Conservation (phyloP, 2,797 vertebrate species). For the Phoeniculus purpureus region DNA sequence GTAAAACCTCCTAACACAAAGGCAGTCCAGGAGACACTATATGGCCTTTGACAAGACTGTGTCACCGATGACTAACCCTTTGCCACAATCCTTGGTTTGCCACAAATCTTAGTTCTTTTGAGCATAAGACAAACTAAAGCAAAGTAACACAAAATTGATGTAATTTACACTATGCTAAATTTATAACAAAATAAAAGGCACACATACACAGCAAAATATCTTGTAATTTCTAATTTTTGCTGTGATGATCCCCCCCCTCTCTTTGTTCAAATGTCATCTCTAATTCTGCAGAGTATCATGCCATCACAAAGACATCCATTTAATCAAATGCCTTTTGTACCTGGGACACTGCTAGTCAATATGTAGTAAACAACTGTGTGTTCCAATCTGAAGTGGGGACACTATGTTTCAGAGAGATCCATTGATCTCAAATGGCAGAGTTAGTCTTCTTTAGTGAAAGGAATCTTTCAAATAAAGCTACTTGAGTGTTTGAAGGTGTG, state of each 20-base stretch:
- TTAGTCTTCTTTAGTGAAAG: conserved; percentile 72
- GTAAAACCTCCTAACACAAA: not conserved
- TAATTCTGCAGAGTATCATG: conserved; percentile 36
- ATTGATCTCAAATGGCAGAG: conserved; percentile 78
- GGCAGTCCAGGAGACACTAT: not conserved
- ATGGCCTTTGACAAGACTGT: not conserved
- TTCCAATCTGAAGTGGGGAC: conserved; percentile 60
- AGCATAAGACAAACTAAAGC: not conserved
- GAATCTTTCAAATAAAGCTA: conserved; percentile 78
- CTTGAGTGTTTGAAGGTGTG: conserved; percentile 79
- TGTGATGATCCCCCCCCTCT: not conserved
- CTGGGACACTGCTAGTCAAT: conserved; percentile 58
- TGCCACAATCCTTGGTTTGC: not conserved
- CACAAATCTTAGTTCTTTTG: not conserved
- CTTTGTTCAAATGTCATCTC: not conserved
- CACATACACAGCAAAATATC: not conserved
- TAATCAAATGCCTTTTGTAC: conserved; percentile 64
- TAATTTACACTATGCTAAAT: no score
- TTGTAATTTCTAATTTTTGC: not conserved
- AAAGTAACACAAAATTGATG: not conserved
- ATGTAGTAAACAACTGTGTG: conserved; percentile 61
- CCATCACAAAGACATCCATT: conserved; percentile 48
- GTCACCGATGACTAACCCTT: not conserved
- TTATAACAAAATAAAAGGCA: not conserved
- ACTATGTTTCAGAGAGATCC: conserved; percentile 54